These are phyloP conservation scores for Cavia aperea DNA, from an alignment of 2,113 vertebrate genomes.

Conservation along the genomic window DNA sequence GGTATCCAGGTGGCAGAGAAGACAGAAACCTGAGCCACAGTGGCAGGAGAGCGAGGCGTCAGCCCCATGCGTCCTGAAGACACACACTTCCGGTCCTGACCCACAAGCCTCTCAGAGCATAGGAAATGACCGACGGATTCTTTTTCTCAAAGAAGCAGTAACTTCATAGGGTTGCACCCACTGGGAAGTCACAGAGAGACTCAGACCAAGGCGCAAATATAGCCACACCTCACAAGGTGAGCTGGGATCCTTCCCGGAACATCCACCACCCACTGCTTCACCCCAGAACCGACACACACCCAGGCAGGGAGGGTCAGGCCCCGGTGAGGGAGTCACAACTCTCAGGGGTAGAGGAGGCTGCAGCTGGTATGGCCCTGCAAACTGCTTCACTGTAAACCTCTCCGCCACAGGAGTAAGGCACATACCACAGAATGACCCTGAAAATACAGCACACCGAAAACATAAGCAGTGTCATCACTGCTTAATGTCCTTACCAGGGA, in stretches of 20 bases:
- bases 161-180: not conserved
- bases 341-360: not conserved
- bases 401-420: not conserved
- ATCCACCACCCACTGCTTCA: accelerated
- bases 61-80: not conserved
- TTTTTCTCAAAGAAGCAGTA: not conserved
- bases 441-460: not conserved
- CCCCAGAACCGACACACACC: no score
- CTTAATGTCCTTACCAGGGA: not conserved
- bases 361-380: not conserved
- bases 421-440: not conserved
- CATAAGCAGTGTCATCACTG: accelerated
- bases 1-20: not conserved
- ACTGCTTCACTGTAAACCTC: no score
- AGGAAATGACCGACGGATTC: not conserved
- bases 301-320: no score
- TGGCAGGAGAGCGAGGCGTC: not conserved
- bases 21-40: not conserved
- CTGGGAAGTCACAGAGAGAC: not conserved
- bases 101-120: not conserved
- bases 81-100: not conserved
- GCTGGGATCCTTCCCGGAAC: no score
- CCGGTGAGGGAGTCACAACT: no score
- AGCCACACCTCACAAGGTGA: not conserved
- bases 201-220: not conserved